Evolutionary conservation across 2,888 invertebrate genomes (phyloP), one percentile per base, ranked within the genome.

Genomic region (Acanthococcus lagerstroemiae): DNA sequence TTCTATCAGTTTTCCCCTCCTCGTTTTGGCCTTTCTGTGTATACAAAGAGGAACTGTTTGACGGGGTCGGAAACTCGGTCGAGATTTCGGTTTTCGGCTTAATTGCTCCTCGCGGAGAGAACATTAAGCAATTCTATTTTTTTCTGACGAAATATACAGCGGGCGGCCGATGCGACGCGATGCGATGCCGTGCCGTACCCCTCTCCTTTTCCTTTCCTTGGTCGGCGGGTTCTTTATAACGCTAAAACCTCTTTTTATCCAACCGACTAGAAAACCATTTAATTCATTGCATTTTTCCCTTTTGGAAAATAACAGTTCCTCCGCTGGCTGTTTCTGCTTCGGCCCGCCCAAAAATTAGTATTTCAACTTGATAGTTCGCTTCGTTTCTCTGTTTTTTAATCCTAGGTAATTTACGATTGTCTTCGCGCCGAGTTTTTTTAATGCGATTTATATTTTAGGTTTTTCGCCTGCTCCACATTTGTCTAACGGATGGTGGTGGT

Each of bases 221-320:
- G n/a, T n/a, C n/a, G n/a, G n/a, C n/a, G n/a, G n/a, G 25, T 60
- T 60, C 60, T 60, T 60, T 60, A 60, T 26, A 46, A 60, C 27
- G 46, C 46, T 60, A 46, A 60, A 60, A 58, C 46, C 60, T 21
- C 46, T 60, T 60, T 60, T 60, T 60, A 60, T 60, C 60, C 60
- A 60, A 60, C 60, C 60, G 60, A 60, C 60, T 60, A 60, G 60
- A 60, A 60, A 60, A 60, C 60, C 60, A 60, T 60, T 60, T 60
- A 60, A 60, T 60, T 60, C 60, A 60, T 60, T 60, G 60, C 60
- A 60, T 60, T 60, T 60, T 60, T 46, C 60, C 60, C 60, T 60
- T 60, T 50, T 60, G 60, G 26, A 27, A 60, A 60, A 60, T 60
- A 60, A 60, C 46, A 25, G 46, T 60, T 60, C 60, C 48, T 21